Conservation (phyloP, 2,888 invertebrate species). For the Drosophila eohydei region DNA sequence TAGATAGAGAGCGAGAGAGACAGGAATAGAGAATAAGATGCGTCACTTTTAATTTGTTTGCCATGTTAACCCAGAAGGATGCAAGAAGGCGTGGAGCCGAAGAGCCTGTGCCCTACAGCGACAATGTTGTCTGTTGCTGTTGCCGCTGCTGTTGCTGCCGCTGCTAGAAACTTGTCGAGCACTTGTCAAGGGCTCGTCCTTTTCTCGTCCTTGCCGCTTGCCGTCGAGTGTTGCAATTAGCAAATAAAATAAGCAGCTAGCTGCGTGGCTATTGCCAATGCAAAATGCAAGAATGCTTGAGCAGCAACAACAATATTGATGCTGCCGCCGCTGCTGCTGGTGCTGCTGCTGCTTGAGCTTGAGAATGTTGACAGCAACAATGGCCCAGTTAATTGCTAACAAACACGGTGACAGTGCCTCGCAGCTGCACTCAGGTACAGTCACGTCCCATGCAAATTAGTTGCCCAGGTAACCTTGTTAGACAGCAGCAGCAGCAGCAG, state of each 20-base stretch:
- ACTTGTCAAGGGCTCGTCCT: slow-evolving; percentile 64
- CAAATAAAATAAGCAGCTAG: slow-evolving; percentile 77
- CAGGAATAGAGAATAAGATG: slow-evolving; percentile 40
- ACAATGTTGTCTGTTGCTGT: slow-evolving; percentile 34
- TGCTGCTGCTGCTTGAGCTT: slow-evolving; percentile 24
- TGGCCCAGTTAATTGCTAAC: slow-evolving; percentile 76
- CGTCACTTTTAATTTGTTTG: slow-evolving; percentile 78
- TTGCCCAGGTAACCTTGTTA: slow-evolving; percentile 76
- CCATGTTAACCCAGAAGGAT: slow-evolving; percentile 40
- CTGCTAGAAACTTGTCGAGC: slow-evolving; percentile 67
- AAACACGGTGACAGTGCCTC: slow-evolving; percentile 55
- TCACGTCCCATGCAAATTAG: slow-evolving; percentile 75
- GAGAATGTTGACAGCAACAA: slow-evolving; percentile 57
- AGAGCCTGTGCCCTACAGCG: slow-evolving; percentile 27
- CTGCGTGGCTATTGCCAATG: slow-evolving; percentile 55
- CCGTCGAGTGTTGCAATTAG: slow-evolving; percentile 75
- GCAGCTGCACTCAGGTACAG: slow-evolving; percentile 63
- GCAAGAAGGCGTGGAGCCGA: slow-evolving; percentile 17
- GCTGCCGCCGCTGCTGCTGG: slow-evolving; percentile 13
- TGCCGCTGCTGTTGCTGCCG: slow-evolving; percentile 26
- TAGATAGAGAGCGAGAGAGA: background rate
- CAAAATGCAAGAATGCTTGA: slow-evolving; percentile 48
- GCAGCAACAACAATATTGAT: slow-evolving; percentile 8
- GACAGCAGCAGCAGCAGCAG: slow-evolving; percentile 22
- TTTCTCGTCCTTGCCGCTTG: slow-evolving; percentile 50